Conservation (phyloP, 2,888 invertebrate genomes). For the Clunio marinus region DNA sequence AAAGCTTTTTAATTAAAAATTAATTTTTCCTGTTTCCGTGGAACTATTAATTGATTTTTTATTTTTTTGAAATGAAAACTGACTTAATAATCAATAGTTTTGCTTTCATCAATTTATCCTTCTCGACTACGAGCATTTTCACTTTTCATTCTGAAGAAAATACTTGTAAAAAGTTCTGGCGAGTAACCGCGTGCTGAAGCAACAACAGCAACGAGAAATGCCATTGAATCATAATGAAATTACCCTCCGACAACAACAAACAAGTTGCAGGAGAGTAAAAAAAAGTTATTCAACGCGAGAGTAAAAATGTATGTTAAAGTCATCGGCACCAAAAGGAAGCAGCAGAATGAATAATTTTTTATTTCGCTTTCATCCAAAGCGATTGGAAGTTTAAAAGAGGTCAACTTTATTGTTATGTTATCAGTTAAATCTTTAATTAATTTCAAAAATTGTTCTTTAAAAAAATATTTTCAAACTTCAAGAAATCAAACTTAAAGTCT, state of each 20-base stretch:
- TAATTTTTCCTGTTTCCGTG: neutral
- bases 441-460: too few relatives aligned
- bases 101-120: too few relatives aligned
- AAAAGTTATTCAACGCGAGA: neutral
- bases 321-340: too few relatives aligned
- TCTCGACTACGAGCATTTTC: neutral
- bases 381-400: too few relatives aligned
- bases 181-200: neutral
- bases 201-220: neutral
- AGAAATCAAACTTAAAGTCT: too few relatives aligned
- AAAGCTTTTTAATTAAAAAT: neutral
- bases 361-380: too few relatives aligned
- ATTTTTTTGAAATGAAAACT: neutral
- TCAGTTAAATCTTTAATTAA: too few relatives aligned
- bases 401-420: too few relatives aligned
- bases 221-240: constrained; percentile 15
- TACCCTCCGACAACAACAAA: neutral
- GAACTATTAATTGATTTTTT: constrained; percentile 2
- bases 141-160: neutral
- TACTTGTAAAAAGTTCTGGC: neutral
- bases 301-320: neutral
- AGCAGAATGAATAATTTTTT: too few relatives aligned
- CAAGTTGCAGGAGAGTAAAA: neutral
- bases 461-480: too few relatives aligned
- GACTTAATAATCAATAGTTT: constrained; percentile 6